These are phyloP conservation scores for Carcharodon carcharias DNA, from an alignment of 2,797 vertebrate species.

Conservation along the genomic window DNA sequence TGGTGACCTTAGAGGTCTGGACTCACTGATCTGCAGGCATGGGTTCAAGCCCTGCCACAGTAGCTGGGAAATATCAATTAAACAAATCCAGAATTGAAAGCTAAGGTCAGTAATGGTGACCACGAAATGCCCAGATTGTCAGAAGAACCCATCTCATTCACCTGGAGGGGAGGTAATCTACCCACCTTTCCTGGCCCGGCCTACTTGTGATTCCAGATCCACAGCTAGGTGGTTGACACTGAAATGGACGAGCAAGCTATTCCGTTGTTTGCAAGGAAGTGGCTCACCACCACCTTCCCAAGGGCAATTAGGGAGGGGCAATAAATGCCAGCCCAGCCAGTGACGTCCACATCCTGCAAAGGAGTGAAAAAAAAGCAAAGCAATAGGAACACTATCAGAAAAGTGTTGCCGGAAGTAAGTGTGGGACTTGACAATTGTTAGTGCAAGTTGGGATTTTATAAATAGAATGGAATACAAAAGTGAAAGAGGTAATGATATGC, in stretches of 20 bases:
- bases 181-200: not conserved
- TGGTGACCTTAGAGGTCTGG: not conserved
- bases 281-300: no score
- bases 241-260: no score
- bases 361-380: not conserved
- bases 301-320: no score
- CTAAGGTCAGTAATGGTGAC: not conserved
- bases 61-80: not conserved
- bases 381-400: not conserved
- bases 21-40: no score
- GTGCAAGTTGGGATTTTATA: not conserved
- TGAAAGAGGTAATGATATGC: not conserved
- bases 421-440: not conserved
- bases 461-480: not conserved
- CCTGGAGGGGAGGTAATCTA: not conserved
- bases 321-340: no score
- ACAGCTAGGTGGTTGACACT: no score
- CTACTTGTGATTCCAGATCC: not conserved
- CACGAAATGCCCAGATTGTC: not conserved
- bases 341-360: not conserved
- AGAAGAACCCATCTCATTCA: not conserved
- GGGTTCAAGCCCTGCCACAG: not conserved
- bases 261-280: no score
- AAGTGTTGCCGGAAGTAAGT: not conserved
- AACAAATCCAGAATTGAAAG: not conserved